Conservation (phyloP, 2,113 vertebrate genomes). For the Ciconia stormi region DNA sequence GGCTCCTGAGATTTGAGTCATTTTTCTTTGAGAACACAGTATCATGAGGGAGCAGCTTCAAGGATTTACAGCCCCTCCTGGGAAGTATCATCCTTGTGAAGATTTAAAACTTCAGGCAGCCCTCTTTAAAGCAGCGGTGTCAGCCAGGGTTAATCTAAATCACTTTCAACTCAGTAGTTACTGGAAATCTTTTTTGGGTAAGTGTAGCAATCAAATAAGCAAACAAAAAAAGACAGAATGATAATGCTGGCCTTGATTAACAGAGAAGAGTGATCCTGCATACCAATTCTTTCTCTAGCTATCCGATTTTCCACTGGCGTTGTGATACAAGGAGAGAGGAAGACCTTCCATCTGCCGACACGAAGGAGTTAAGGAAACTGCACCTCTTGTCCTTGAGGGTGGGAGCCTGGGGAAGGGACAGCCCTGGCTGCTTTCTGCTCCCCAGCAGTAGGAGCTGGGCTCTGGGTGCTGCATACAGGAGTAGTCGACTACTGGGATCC, state of each 20-base stretch:
- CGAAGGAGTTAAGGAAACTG: background rate
- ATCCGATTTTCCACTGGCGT: background rate
- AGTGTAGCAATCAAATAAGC: constrained; percentile 56
- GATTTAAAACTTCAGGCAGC: constrained; percentile 37
- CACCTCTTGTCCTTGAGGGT: background rate
- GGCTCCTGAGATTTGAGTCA: background rate
- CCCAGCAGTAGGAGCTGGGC: background rate
- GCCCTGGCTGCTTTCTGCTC: background rate
- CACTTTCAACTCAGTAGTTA: constrained; percentile 40
- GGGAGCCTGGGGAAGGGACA: background rate
- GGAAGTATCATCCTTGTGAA: background rate
- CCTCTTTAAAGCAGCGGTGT: background rate
- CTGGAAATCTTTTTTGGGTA: constrained; percentile 53
- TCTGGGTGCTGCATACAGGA: background rate
- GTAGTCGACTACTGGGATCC: background rate
- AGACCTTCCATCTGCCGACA: background rate
- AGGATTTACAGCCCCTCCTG: constrained; percentile 28
- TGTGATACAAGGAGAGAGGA: background rate
- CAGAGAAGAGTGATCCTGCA: background rate
- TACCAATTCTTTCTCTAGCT: background rate
- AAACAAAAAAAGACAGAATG: constrained; percentile 35
- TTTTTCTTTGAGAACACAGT: background rate
- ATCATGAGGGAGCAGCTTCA: constrained; percentile 14
- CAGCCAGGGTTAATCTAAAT: constrained; percentile 52
- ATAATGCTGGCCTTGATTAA: constrained; percentile 50